These are phyloP conservation scores for Arenaria interpres DNA, from an alignment of 2,113 vertebrate species.

Conservation along the genomic window DNA sequence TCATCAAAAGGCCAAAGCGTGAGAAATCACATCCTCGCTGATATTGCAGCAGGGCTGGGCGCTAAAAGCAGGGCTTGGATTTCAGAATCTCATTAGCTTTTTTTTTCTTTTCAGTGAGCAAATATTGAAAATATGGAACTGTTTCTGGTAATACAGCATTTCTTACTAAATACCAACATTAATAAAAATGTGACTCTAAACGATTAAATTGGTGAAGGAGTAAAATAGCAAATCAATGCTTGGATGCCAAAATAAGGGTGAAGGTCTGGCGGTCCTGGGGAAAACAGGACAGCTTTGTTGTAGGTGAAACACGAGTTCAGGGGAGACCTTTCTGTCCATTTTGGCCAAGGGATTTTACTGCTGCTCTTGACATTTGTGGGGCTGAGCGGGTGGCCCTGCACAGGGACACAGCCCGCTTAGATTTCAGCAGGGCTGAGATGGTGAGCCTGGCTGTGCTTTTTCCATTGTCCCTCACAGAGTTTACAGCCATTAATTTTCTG, in stretches of 20 bases:
- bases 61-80: background rate
- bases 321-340: background rate
- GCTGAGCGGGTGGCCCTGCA: background rate
- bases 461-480: accelerated
- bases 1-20: constrained; percentile 65
- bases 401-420: background rate
- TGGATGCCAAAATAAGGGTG: background rate
- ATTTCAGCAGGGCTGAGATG: background rate
- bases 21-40: constrained; percentile 59
- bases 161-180: background rate
- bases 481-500: background rate
- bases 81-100: constrained; percentile 28
- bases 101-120: background rate
- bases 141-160: background rate
- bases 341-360: background rate
- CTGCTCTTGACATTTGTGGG: background rate
- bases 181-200: background rate
- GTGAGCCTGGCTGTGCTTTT: accelerated
- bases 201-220: background rate
- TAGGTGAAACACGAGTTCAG: background rate
- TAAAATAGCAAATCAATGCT: background rate
- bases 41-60: background rate
- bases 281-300: background rate
- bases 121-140: background rate
- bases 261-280: background rate